phyloP scores from a whole-genome alignment of 2,797 vertebrate species.

The Sebastes miniatus region DNA sequence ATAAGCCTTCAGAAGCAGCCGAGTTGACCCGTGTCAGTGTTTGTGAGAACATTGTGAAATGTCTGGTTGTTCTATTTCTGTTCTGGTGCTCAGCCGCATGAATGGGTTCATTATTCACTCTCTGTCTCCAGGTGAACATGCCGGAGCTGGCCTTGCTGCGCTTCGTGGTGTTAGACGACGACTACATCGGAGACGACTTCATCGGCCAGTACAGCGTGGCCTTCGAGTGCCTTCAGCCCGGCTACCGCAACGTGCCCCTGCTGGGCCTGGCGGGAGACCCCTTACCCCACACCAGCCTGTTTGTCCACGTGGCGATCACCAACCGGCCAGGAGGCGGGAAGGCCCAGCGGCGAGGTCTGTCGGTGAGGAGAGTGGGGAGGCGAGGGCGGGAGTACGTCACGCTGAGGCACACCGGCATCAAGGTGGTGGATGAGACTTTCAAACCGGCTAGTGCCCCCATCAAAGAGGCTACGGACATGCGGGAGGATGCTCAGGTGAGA shows the following conservation, averaged over 20 bases:
- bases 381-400: constrained; percentile 92
- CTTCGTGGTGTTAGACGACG: constrained; percentile 96
- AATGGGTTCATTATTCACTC: not conserved
- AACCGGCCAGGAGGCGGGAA: constrained; percentile 93
- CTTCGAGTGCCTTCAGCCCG: constrained; percentile 94
- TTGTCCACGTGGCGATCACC: constrained; percentile 94
- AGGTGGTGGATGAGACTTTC: constrained; percentile 92
- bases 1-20: not conserved
- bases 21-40: not conserved
- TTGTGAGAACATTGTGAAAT: not conserved
- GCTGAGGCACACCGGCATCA: constrained; percentile 90
- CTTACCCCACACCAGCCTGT: constrained; percentile 91
- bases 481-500: constrained; percentile 93
- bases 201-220: constrained; percentile 96
- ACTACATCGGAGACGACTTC: constrained; percentile 98
- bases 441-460: constrained; percentile 86
- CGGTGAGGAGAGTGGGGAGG: constrained; percentile 89
- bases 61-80: not conserved
- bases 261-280: constrained; percentile 90
- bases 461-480: constrained; percentile 92
- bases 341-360: constrained; percentile 91
- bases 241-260: constrained; percentile 94
- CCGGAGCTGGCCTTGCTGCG: constrained; percentile 95
- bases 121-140: constrained; percentile 86
- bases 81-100: not conserved